These are phyloP conservation scores for Ameiurus melas DNA, from an alignment of 2,113 vertebrate genomes.

Conservation along the genomic window DNA sequence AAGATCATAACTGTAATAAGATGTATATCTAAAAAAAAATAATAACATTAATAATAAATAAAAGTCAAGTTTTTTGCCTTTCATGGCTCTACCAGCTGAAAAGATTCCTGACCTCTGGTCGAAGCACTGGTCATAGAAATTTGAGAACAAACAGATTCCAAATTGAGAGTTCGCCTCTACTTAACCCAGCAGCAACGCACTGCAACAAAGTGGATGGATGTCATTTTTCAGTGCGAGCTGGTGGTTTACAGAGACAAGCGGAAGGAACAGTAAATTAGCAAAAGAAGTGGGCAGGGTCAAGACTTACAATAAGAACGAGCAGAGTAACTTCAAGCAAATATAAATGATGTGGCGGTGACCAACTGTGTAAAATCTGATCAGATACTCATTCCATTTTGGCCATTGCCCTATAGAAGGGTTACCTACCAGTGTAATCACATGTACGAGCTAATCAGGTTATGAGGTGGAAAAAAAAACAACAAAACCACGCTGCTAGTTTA, in stretches of 20 bases:
- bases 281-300: not conserved
- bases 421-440: not conserved
- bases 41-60: no score
- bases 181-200: not conserved
- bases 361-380: not conserved
- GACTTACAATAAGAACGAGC: not conserved
- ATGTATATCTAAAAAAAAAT: no score
- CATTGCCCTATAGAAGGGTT: not conserved
- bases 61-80: no score
- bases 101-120: no score
- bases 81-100: no score
- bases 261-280: not conserved
- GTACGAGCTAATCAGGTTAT: not conserved
- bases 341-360: not conserved
- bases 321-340: not conserved
- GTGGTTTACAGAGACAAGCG: not conserved
- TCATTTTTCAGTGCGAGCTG: not conserved
- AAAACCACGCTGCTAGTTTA: not conserved
- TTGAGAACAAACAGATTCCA: not conserved
- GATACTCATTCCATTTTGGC: not conserved
- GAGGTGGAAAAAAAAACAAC: not conserved
- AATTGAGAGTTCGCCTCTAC: not conserved
- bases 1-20: no score
- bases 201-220: not conserved
- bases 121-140: not conserved